Conservation (phyloP, 2,797 vertebrate species). For the Lepilemur septentrionalis region DNA sequence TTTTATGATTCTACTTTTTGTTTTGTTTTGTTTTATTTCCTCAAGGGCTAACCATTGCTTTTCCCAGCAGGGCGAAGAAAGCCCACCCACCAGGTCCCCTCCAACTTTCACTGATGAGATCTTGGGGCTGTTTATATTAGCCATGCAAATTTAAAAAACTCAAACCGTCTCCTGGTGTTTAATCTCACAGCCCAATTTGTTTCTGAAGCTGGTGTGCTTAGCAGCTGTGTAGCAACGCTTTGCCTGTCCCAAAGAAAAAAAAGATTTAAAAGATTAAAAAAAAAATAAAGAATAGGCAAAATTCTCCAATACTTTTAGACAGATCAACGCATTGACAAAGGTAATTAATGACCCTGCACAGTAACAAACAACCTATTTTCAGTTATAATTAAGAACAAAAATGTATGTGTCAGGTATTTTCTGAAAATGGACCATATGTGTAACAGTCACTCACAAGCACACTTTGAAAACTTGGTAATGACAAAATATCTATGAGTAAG, state of each 20-base stretch:
- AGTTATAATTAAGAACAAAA: constrained; percentile 67
- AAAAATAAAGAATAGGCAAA: neutral
- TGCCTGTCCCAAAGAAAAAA: neutral
- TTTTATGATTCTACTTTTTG: constrained; percentile 25
- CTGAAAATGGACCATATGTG: neutral
- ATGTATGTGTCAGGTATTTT: constrained; percentile 30
- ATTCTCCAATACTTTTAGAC: constrained; percentile 39
- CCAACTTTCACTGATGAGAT: constrained; percentile 51
- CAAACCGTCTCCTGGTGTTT: constrained; percentile 54
- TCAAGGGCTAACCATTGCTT: constrained; percentile 22
- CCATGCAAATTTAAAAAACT: constrained; percentile 70
- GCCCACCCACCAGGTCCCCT: neutral
- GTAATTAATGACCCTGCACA: constrained; percentile 49
- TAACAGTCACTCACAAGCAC: constrained; percentile 2
- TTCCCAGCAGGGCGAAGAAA: constrained; percentile 40
- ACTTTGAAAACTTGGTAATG: constrained; percentile 54
- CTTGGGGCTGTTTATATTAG: constrained; percentile 71
- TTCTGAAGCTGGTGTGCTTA: constrained; percentile 30
- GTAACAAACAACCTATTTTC: constrained; percentile 45
- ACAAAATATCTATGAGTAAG: constrained; percentile 48
- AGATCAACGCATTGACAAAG: constrained; percentile 10
- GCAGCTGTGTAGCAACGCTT: constrained; percentile 54
- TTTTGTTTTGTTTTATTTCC: constrained; percentile 12
- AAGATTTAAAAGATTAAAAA: neutral
- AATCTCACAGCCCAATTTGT: constrained; percentile 69